These are phyloP conservation scores for Dicyrtomina minuta DNA, from an alignment of 2,888 invertebrate species.

Conservation along the genomic window DNA sequence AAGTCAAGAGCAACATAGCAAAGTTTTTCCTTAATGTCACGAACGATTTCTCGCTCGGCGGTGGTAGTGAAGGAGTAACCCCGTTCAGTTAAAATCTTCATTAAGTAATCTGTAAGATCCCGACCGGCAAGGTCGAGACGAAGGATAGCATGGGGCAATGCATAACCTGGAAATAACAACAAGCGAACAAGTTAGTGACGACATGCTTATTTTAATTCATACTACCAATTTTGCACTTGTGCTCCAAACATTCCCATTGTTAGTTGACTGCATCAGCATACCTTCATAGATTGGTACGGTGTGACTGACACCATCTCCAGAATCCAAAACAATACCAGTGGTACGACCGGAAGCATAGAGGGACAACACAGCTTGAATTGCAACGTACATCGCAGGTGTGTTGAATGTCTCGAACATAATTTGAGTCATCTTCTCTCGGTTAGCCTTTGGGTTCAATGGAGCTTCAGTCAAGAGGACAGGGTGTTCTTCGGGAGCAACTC, in stretches of 20 bases:
- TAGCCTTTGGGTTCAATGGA: conserved; percentile 91
- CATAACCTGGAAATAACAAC: conserved; percentile 65
- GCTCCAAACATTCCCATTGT: too few species aligned
- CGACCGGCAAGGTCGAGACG: conserved; percentile 90
- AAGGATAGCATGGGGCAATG: conserved; percentile 86
- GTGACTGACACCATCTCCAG: conserved; percentile 91
- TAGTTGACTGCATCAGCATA: conserved; percentile 37
- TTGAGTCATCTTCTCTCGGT: conserved; percentile 95
- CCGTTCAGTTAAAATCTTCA: conserved; percentile 90
- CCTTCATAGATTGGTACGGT: conserved; percentile 91
- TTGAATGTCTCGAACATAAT: too few species aligned
- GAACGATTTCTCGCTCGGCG: conserved; percentile 87
- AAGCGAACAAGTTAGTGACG: too few species aligned
- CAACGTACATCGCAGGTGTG: too few species aligned
- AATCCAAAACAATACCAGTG: too few species aligned
- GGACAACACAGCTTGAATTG: too few species aligned
- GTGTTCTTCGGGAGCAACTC: conserved; percentile 93
- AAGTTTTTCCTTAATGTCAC: too few species aligned
- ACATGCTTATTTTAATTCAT: too few species aligned
- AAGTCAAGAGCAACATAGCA: conserved; percentile 87
- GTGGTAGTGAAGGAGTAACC: conserved; percentile 90
- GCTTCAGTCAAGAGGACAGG: conserved; percentile 90
- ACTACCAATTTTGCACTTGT: too few species aligned
- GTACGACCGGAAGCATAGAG: conserved; percentile 92
- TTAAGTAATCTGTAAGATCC: conserved; percentile 87